Conservation (phyloP, 1,140 invertebrate species). For the Diorhabda elongata region DNA sequence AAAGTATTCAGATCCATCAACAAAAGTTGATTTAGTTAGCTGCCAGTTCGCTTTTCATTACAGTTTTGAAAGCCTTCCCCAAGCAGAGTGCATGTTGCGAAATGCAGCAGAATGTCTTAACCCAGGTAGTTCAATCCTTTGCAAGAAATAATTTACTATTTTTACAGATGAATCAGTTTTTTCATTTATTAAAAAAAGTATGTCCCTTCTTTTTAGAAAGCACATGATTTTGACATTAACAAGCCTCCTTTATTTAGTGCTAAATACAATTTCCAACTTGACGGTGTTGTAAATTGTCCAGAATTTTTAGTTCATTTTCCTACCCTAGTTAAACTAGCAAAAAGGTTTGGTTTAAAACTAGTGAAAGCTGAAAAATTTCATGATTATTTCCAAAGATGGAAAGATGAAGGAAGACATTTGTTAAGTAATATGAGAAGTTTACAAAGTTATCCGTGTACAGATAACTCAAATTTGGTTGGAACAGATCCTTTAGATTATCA, state of each 20-base stretch:
- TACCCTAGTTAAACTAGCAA: slow-evolving; percentile 74
- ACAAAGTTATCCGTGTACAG: slow-evolving; percentile 62
- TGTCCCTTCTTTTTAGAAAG: too few species aligned
- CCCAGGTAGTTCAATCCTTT: slow-evolving; percentile 53
- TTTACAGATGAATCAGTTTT: too few species aligned
- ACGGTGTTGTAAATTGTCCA: slow-evolving; percentile 96
- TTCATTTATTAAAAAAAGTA: too few species aligned
- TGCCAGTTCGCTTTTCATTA: slow-evolving; percentile 99
- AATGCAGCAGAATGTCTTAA: slow-evolving; percentile 88
- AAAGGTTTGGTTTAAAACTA: slow-evolving; percentile 77
- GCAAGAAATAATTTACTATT: too few species aligned
- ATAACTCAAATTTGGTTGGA: slow-evolving; percentile 55
- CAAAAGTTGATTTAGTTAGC: slow-evolving; percentile 84
- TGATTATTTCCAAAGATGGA: slow-evolving; percentile 72
- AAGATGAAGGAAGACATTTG: slow-evolving; percentile 56
- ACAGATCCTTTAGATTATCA: slow-evolving; percentile 64
- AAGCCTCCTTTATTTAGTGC: slow-evolving; percentile 88
- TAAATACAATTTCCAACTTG: slow-evolving; percentile 93
- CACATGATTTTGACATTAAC: slow-evolving; percentile 63
- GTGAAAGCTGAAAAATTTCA: slow-evolving; percentile 71
- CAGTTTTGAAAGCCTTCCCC: slow-evolving; percentile 87
- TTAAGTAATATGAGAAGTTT: slow-evolving; percentile 72
- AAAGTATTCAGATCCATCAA: slow-evolving; percentile 67
- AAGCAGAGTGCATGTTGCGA: slow-evolving; percentile 87
- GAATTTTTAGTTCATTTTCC: slow-evolving; percentile 97